Evolutionary conservation across 2,113 vertebrate genomes (phyloP).

Genomic region (Epinephelus lanceolatus): DNA sequence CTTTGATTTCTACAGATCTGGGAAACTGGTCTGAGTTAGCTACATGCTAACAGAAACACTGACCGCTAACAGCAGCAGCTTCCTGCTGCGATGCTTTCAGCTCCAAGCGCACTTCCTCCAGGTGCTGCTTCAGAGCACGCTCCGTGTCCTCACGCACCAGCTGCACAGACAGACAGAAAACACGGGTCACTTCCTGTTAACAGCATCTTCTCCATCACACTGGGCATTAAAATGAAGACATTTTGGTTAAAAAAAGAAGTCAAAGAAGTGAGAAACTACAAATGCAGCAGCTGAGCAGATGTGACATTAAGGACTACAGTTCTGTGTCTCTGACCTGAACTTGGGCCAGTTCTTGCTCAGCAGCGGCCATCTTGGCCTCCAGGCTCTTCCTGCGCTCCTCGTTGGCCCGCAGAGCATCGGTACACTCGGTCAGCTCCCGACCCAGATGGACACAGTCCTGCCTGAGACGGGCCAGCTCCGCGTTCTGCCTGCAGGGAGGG

Average conservation of each 20-base stretch:
- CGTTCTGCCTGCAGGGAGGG: constrained; percentile 25
- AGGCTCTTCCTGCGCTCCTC: constrained; percentile 4
- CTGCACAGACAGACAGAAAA: constrained; percentile 1
- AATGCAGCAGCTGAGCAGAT: neutral
- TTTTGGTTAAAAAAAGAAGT: too few relatives aligned
- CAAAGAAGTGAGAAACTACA: too few relatives aligned
- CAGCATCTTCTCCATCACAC: too few relatives aligned
- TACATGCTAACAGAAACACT: constrained; percentile 15
- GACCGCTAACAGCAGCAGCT: constrained; percentile 8
- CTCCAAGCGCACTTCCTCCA: constrained; percentile 5
- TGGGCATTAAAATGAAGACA: too few relatives aligned
- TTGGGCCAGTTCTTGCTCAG: neutral
- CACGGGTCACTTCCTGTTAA: constrained; percentile 12
- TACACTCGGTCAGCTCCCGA: constrained; percentile 4
- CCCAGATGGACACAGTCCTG: constrained; percentile 21
- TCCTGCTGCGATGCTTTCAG: constrained; percentile 1
- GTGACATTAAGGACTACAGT: too few relatives aligned
- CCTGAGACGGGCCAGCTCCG: constrained; percentile 25
- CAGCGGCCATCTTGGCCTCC: constrained; percentile 5
- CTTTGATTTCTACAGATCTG: too few relatives aligned
- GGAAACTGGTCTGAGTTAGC: neutral
- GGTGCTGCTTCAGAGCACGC: neutral
- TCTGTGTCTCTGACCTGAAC: neutral
- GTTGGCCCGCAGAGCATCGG: neutral
- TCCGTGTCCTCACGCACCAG: neutral